phyloP scores from a whole-genome alignment of 2,113 vertebrate species.

The Pteropus alecto region DNA sequence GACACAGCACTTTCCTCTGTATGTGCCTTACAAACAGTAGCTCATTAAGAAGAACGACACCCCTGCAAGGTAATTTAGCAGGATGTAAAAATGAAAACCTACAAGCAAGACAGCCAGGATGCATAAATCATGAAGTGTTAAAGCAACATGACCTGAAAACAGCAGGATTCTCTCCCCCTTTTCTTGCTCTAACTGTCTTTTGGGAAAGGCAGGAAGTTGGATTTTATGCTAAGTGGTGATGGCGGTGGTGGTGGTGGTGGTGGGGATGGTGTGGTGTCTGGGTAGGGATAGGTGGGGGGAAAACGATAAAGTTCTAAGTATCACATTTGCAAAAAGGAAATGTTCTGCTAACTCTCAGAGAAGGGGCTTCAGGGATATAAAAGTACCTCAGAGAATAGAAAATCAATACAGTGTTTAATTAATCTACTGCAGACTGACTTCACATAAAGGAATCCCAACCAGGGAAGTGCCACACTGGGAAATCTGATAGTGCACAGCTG shows the following conservation, averaged over 20 bases:
- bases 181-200: neutral
- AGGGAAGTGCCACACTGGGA: neutral
- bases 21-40: slow-evolving; percentile 31
- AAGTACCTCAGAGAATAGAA: slow-evolving; percentile 8
- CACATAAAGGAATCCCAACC: neutral
- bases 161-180: neutral
- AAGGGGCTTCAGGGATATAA: neutral
- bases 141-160: slow-evolving; percentile 34
- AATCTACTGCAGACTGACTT: slow-evolving; percentile 49
- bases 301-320: neutral
- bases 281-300: neutral
- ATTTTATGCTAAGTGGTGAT: neutral
- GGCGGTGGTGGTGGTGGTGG: neutral
- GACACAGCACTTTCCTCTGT: slow-evolving; percentile 24
- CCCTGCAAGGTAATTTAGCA: slow-evolving; percentile 66
- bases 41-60: slow-evolving; percentile 57
- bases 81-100: slow-evolving; percentile 62
- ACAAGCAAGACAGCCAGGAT: slow-evolving; percentile 28
- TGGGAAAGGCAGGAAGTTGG: neutral
- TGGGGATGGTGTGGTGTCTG: neutral
- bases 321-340: neutral
- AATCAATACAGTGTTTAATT: slow-evolving; percentile 65
- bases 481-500: neutral
- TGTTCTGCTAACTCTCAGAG: slow-evolving; percentile 5
- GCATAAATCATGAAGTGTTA: slow-evolving; percentile 45